phyloP scores from a whole-genome alignment of 2,113 vertebrate species.

The Perca flavescens region DNA sequence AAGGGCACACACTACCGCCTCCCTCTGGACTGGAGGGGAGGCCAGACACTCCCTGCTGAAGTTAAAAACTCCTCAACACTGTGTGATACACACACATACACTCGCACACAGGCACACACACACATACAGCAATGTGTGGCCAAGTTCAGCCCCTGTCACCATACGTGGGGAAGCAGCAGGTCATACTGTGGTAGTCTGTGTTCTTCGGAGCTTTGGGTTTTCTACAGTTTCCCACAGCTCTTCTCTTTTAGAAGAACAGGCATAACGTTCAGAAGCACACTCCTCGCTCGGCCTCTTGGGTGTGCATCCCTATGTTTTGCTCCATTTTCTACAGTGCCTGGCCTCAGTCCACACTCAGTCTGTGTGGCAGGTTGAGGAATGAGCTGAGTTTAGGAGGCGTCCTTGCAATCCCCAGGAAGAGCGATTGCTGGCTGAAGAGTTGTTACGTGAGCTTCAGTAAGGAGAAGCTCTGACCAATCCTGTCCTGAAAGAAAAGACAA shows the following conservation, averaged over 20 bases:
- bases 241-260: neutral
- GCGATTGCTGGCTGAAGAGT: slow-evolving; percentile 28
- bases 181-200: slow-evolving; percentile 39
- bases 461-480: slow-evolving; percentile 29
- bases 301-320: slow-evolving; percentile 16
- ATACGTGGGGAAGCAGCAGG: slow-evolving; percentile 16
- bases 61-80: slow-evolving; percentile 34
- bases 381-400: slow-evolving; percentile 54
- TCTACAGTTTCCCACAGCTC: slow-evolving; percentile 9
- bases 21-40: slow-evolving; percentile 45
- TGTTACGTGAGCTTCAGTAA: slow-evolving; percentile 23
- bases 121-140: slow-evolving; percentile 29
- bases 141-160: slow-evolving; percentile 58
- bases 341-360: slow-evolving; percentile 35
- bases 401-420: slow-evolving; percentile 37
- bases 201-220: slow-evolving; percentile 13
- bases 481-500: slow-evolving; percentile 67
- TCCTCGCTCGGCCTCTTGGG: neutral
- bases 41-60: slow-evolving; percentile 36
- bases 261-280: slow-evolving; percentile 31
- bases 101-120: slow-evolving; percentile 11
- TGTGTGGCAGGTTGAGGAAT: slow-evolving; percentile 62
- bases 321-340: slow-evolving; percentile 26
- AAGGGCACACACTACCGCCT: slow-evolving; percentile 37
- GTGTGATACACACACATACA: slow-evolving; percentile 13